A percentile compares a stretch with the other conserved stretches of the same genome.
These are phyloP conservation scores for Oreochromis mossambicus DNA, from an alignment of 2,797 vertebrate species.

Conservation along the genomic window DNA sequence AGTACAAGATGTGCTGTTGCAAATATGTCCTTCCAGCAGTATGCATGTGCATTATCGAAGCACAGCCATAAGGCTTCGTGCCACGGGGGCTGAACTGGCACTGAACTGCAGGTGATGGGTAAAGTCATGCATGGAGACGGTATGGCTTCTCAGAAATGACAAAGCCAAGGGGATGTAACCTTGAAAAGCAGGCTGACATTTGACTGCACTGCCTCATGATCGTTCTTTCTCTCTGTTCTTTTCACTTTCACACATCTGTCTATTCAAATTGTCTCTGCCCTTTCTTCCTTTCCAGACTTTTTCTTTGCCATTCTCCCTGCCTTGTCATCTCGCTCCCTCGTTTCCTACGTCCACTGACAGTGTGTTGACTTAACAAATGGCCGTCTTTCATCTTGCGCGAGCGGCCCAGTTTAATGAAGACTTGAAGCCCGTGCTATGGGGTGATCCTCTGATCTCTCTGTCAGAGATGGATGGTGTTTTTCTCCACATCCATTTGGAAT, in stretches of 20 bases:
- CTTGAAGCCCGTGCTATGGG: not conserved
- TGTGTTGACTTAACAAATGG: constrained; percentile 44
- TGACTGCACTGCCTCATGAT: not conserved
- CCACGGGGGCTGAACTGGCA: not conserved
- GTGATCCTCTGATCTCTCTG: constrained; percentile 3
- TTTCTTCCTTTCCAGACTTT: not conserved
- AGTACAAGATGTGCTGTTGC: not conserved
- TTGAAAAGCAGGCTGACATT: constrained; percentile 29
- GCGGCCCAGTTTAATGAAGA: constrained; percentile 23
- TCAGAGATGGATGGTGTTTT: constrained; percentile 4
- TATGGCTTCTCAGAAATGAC: constrained; percentile 43
- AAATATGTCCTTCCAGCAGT: not conserved
- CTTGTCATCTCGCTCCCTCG: not conserved
- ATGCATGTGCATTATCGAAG: constrained; percentile 9
- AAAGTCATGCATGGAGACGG: not conserved
- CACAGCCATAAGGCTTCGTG: not conserved
- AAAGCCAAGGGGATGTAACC: constrained; percentile 10
- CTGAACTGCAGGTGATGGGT: constrained; percentile 1
- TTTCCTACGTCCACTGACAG: not conserved
- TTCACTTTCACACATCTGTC: not conserved
- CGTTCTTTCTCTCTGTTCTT: not conserved
- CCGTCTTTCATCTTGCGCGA: constrained; percentile 28
- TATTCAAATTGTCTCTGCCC: not conserved
- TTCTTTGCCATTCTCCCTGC: not conserved
- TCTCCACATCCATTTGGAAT: not conserved